A percentile compares a stretch with the other conserved stretches of the same genome.
phyloP scores from a whole-genome alignment of 2,113 vertebrate species.

The Eolophus roseicapilla region DNA sequence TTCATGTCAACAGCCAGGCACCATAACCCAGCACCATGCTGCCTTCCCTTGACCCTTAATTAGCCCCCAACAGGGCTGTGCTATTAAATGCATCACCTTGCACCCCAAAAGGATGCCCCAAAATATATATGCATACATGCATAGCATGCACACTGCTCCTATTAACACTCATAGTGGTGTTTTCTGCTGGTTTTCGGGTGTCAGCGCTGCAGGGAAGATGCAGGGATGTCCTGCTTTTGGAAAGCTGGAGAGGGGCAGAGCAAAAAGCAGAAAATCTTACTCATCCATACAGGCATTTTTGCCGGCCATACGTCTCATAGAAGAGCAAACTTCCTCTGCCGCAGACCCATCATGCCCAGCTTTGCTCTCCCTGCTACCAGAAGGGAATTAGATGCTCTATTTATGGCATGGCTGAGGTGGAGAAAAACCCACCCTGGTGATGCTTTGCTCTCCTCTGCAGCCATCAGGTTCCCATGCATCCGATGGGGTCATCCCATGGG shows the following conservation, averaged over 20 bases:
- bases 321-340: neutral
- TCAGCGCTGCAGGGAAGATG: neutral
- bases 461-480: accelerated
- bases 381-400: neutral
- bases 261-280: neutral
- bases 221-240: neutral
- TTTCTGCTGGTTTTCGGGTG: neutral
- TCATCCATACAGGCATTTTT: neutral
- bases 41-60: neutral
- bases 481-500: neutral
- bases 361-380: neutral
- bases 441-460: neutral
- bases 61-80: neutral
- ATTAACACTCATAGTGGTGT: accelerated
- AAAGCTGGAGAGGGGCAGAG: neutral
- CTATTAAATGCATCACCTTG: neutral
- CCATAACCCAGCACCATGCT: neutral
- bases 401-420: neutral
- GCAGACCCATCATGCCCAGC: neutral
- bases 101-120: neutral
- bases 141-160: neutral
- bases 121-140: accelerated
- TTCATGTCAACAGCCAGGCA: neutral
- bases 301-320: accelerated
- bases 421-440: neutral